phyloP scores from a whole-genome alignment of 1,140 invertebrate species.

The Teleogryllus occipitalis region DNA sequence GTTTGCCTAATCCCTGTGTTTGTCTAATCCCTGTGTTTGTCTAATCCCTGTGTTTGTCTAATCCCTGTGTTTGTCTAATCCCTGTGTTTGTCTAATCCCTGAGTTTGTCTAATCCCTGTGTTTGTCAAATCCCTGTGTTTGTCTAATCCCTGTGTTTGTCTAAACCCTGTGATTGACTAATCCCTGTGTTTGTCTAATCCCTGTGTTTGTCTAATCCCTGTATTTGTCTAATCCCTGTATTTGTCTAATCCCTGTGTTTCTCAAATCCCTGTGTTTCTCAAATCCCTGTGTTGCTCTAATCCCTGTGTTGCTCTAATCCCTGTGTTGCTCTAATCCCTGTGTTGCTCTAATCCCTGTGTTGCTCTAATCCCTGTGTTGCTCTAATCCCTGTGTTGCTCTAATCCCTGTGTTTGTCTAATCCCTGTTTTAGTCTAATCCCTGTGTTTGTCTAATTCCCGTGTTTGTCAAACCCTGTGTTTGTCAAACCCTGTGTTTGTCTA shows the following conservation, averaged over 20 bases:
- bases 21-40: not conserved
- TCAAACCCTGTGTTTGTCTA: no score
- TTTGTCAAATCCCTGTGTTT: not conserved
- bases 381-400: no score
- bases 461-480: no score
- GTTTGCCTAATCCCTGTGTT: not conserved
- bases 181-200: not conserved
- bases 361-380: no score
- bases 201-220: not conserved
- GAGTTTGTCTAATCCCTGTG: not conserved
- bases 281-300: no score
- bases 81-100: not conserved
- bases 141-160: not conserved
- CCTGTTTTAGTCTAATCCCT: no score
- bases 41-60: not conserved
- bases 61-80: not conserved
- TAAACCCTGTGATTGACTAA: not conserved
- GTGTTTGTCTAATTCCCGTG: no score
- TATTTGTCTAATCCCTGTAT: not conserved
- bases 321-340: not conserved
- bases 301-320: not conserved
- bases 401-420: not conserved
- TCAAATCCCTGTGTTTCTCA: not conserved
- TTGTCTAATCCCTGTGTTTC: not conserved
- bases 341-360: no score